These are phyloP conservation scores for Meloidogyne chitwoodi DNA, from an alignment of 1,140 invertebrate species.

Conservation along the genomic window DNA sequence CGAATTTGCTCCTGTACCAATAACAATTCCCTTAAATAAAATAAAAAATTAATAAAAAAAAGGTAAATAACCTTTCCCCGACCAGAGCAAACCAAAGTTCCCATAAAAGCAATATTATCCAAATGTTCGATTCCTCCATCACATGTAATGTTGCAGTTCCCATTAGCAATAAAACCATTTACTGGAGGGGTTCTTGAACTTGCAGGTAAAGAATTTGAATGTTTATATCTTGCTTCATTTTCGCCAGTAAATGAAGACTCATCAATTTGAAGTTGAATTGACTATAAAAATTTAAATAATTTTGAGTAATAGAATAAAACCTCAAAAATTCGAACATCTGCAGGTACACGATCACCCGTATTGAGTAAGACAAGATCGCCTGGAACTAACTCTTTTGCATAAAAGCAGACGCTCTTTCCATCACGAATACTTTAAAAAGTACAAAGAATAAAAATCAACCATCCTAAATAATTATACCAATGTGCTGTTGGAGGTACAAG, in stretches of 20 bases:
- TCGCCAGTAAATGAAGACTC: slow-evolving; percentile 98
- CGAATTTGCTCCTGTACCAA: slow-evolving; percentile 89
- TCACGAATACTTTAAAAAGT: slow-evolving; percentile 70
- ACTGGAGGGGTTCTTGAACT: background rate
- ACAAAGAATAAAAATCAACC: too few relatives aligned
- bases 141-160: background rate
- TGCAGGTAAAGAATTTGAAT: slow-evolving; percentile 37
- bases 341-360: slow-evolving; percentile 90
- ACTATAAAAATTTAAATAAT: slow-evolving; percentile 55
- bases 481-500: slow-evolving; percentile 74
- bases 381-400: slow-evolving; percentile 91
- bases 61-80: slow-evolving; percentile 76
- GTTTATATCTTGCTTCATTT: slow-evolving; percentile 65
- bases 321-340: slow-evolving; percentile 87
- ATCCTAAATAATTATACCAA: slow-evolving; percentile 63
- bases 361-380: slow-evolving; percentile 89
- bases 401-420: slow-evolving; percentile 79
- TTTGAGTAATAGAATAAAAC: slow-evolving; percentile 4
- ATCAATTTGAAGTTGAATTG: slow-evolving; percentile 81
- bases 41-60: background rate
- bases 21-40: slow-evolving; percentile 77
- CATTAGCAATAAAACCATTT: slow-evolving; percentile 13
- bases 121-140: slow-evolving; percentile 70
- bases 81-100: slow-evolving; percentile 91
- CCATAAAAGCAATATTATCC: slow-evolving; percentile 95